Evolutionary conservation across 2,797 vertebrate species (phyloP), one percentile per base, ranked within the genome.

Genomic region (Thalassophryne amazonica): DNA sequence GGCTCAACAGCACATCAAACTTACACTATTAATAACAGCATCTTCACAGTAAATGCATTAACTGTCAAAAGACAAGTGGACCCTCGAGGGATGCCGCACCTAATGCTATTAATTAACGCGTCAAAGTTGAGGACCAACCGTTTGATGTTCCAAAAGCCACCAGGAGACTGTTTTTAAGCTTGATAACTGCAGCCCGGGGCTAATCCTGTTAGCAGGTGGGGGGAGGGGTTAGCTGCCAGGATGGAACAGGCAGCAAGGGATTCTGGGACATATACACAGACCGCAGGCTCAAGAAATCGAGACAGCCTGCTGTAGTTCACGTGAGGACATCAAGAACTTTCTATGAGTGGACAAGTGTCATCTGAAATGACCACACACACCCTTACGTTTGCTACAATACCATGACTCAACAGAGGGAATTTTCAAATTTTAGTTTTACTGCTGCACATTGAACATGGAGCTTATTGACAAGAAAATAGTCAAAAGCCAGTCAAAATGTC

Each of bases 191-290:
- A 64, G 60, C 69, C 65, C 49, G 37, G 70, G 68, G 54, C 53
- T 77, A 71, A 83, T 84, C 78, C 60, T 73, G 73, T 84, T 81
- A 80, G 69, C 62, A 30, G 50, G 33, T 23, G 1, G 60, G 41
- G 37, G 32, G 54, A 21, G 69, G 69, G 75, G 55, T 69, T 50
- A 23, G 50, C 48, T 70, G 77, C 61, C 56, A 58, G 69, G 50
- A 28, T 75, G 73, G 41, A 73, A 63, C 4, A 40, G n/a, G 57
- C 41, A 13, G 22, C 38, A 1, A 50, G 62, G 70, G 58, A 63
- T 32, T 25, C 48, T 27, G 49, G 52, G 68, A 69, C 68, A 72
- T 80, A 79, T 72, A 61, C 59, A 64, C 71, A 65, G 62, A 29
- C 75, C 52, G 73, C 64, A 74, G 71, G 69, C 48, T 47, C 51